Conservation (phyloP, 2,113 vertebrate genomes). For the Lathamus discolor region DNA sequence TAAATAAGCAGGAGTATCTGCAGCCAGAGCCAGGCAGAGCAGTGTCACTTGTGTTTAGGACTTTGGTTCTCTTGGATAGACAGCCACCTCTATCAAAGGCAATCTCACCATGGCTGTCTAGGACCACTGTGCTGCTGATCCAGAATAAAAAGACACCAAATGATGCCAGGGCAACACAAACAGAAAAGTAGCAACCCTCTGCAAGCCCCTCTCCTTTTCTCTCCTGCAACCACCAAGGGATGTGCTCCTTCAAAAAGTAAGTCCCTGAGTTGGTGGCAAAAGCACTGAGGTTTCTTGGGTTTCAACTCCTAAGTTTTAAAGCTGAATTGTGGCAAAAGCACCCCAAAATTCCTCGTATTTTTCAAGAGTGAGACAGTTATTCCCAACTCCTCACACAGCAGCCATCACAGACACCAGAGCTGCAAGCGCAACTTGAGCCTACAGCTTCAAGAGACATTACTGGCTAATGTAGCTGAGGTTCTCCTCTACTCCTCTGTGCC, state of each 20-base stretch:
- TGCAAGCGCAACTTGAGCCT: background rate
- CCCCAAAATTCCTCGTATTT: background rate
- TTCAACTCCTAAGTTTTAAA: background rate
- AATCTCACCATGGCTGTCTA: background rate
- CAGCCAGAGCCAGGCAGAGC: background rate
- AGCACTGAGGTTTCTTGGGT: background rate
- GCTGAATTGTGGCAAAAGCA: background rate
- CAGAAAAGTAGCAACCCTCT: background rate
- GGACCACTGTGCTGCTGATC: background rate
- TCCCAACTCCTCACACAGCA: background rate
- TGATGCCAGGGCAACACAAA: background rate
- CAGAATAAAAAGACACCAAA: background rate
- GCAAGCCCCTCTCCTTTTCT: background rate
- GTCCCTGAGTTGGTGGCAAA: background rate
- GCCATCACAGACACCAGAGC: background rate
- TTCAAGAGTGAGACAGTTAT: background rate
- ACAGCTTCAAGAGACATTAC: background rate
- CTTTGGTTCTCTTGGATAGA: background rate
- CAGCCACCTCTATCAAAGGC: background rate
- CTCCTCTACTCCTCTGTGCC: background rate
- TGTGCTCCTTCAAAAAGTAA: rapidly evolving
- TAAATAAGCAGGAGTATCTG: background rate
- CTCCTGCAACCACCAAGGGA: background rate
- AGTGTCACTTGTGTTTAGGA: rapidly evolving
- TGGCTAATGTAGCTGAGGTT: background rate